Conservation (phyloP, 2,797 vertebrate genomes). For the Alectoris magna region DNA sequence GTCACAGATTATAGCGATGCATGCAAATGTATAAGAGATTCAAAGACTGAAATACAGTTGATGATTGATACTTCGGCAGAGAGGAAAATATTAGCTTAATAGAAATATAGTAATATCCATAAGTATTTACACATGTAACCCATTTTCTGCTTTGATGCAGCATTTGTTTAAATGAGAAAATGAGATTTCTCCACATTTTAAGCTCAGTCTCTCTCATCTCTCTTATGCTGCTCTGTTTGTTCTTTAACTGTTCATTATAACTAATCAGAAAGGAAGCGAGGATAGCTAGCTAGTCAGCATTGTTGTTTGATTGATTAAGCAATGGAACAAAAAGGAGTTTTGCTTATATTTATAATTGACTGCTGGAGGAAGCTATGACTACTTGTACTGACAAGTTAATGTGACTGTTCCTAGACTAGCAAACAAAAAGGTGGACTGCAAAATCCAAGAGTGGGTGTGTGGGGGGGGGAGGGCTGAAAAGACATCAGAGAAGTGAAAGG, state of each 20-base stretch:
- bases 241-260: background rate
- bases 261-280: background rate
- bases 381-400: background rate
- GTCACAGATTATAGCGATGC: background rate
- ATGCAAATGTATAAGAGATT: background rate
- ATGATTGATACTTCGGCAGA: background rate
- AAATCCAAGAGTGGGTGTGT: background rate
- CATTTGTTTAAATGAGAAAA: background rate
- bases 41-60: background rate
- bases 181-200: background rate
- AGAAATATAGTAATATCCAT: background rate
- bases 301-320: background rate
- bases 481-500: rapidly evolving
- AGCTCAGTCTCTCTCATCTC: background rate
- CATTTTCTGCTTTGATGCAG: background rate
- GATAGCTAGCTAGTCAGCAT: background rate
- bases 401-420: background rate
- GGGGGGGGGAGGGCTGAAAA: background rate
- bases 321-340: background rate
- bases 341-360: background rate
- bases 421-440: background rate
- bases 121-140: background rate
- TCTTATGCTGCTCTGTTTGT: background rate
- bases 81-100: background rate
- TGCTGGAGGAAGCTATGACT: background rate